Evolutionary conservation across 2,888 invertebrate genomes (phyloP), one percentile per base, ranked within the genome.

Genomic region (Palloptera scutellata): DNA sequence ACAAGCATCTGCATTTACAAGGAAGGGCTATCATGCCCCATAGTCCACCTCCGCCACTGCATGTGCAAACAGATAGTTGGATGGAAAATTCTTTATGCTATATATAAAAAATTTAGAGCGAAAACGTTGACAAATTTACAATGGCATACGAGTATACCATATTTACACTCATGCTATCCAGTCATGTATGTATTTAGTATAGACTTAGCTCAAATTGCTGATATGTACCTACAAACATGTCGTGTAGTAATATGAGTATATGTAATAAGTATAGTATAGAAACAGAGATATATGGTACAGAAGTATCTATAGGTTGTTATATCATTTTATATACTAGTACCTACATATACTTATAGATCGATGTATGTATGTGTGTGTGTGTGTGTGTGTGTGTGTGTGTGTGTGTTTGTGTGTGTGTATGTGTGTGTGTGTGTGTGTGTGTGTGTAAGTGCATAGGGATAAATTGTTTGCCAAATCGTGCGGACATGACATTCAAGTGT

Each of bases 401-500:
- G n/a, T 20, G 9, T 43, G 10, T n/a, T 30, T 6, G n/a, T n/a
- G 2, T 19, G 3, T 9, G 11, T 19, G 19, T 19, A 17, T 20
- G 9, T 43, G 10, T n/a, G 15, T 6, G n/a, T n/a, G 2, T 19
- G 3, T 9, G 11, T 19, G 9, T 9, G 9, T 13, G 5, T 30
- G n/a, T 19, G 9, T 8, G 15, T 13, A 13, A 13, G 17, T 41
- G 43, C 12, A 43, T 45, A 10, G 8, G 9, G n/a, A 41, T 45
- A 15, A 42, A 12, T 43, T 57, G 57, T 57, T 53, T 57, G 57
- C 40, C 40, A 40, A 57, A 40, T 57, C 57, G 57, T 57, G 57
- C 57, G 57, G 57, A 57, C 57, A 57, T 13, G 41, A 41, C 40
- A 57, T 15, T 57, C 41, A 57, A 57, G 57, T 57, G 57, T 57